These are phyloP conservation scores for Condylura cristata DNA, from an alignment of 2,113 vertebrate genomes.

Conservation along the genomic window DNA sequence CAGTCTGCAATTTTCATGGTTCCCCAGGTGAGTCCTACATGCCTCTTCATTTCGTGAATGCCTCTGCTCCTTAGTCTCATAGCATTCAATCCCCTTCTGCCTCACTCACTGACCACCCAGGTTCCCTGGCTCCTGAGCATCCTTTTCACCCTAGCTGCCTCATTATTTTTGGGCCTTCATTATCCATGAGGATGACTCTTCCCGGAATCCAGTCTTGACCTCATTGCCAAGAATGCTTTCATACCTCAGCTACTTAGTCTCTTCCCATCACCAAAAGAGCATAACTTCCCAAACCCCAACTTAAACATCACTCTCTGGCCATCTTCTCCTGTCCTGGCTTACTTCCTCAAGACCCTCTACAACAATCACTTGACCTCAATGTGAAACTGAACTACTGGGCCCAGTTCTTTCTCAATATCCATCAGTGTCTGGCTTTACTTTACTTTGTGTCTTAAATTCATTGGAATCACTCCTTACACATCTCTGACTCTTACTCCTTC, in stretches of 20 bases:
- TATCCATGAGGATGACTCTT: not conserved
- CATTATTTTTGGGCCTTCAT: not conserved
- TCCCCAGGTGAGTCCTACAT: not conserved
- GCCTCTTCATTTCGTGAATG: not conserved
- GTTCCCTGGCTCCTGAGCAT: not conserved
- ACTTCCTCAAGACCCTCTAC: not conserved
- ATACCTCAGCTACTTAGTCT: not conserved
- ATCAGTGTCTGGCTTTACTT: not conserved
- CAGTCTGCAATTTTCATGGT: not conserved
- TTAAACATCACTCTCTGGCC: not conserved
- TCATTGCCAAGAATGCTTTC: not conserved
- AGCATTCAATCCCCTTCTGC: fast-evolving
- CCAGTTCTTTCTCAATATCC: not conserved
- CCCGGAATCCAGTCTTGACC: not conserved
- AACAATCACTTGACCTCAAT: not conserved
- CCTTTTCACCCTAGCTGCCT: not conserved
- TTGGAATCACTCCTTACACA: not conserved
- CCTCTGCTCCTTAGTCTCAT: not conserved
- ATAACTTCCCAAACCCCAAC: not conserved
- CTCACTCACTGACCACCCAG: not conserved
- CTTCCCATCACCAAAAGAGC: not conserved
- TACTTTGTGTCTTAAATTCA: not conserved
- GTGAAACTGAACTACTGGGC: not conserved
- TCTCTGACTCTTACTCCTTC: not conserved
- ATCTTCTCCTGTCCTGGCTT: not conserved